Evolutionary conservation across 2,888 invertebrate species (phyloP).

Genomic region (Ecdyonurus torrentis): DNA sequence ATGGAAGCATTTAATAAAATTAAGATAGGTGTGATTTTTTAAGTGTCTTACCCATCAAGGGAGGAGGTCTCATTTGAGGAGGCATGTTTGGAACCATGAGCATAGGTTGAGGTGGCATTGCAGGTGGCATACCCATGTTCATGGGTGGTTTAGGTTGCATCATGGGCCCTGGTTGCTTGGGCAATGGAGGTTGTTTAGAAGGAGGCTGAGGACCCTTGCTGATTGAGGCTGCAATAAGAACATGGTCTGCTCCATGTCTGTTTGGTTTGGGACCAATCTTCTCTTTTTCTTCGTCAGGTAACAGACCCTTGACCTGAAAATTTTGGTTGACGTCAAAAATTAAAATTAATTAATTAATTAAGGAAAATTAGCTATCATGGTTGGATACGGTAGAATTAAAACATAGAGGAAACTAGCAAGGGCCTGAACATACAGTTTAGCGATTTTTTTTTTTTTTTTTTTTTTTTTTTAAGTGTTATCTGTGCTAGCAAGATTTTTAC

Average conservation of each 20-base stretch:
- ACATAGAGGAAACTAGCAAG: too few species aligned
- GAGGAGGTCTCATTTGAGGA: not conserved
- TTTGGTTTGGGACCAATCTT: conserved; percentile 82
- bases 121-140: not conserved
- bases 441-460: too few species aligned
- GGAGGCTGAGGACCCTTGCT: conserved; percentile 25
- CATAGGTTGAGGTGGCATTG: not conserved
- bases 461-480: too few species aligned
- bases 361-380: too few species aligned
- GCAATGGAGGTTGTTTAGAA: conserved; percentile 25
- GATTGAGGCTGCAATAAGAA: conserved; percentile 25
- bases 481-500: too few species aligned
- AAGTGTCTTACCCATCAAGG: not conserved
- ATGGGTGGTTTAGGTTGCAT: conserved; percentile 8
- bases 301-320: conserved; percentile 48
- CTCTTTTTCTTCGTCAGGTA: conserved; percentile 92
- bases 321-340: too few species aligned
- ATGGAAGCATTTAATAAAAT: not conserved
- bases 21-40: not conserved
- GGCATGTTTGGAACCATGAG: not conserved
- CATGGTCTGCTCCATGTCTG: conserved; percentile 15
- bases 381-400: too few species aligned
- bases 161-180: conserved; percentile 16
- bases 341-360: too few species aligned
- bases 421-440: too few species aligned